phyloP scores from a whole-genome alignment of 2,797 vertebrate species.

The Danio kyathit region DNA sequence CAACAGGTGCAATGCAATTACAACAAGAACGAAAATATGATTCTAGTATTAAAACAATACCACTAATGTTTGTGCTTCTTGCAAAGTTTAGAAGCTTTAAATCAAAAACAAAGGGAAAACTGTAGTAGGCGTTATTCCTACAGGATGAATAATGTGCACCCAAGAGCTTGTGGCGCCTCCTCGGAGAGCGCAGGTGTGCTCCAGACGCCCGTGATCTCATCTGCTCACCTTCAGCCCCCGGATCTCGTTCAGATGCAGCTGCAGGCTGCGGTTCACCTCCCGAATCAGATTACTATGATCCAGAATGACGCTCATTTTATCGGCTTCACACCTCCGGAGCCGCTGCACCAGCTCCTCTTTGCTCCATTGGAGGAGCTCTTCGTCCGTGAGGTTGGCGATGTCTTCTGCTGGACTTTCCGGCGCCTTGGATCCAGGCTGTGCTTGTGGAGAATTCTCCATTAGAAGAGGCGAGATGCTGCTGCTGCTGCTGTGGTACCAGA shows the following conservation, averaged over 20 bases:
- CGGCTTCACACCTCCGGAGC: constrained; percentile 92
- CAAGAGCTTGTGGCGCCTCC: not conserved
- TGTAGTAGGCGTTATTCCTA: not conserved
- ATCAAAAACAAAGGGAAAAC: not conserved
- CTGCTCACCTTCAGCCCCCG: constrained; percentile 94
- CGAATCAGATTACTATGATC: constrained; percentile 98
- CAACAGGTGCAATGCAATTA: not conserved
- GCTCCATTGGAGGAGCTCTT: constrained; percentile 95
- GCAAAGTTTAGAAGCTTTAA: not conserved
- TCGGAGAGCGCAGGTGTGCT: constrained; percentile 38
- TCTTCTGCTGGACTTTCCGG: constrained; percentile 87
- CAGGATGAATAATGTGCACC: constrained; percentile 5
- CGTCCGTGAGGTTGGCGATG: constrained; percentile 91
- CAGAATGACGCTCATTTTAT: constrained; percentile 98
- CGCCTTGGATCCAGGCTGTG: constrained; percentile 83
- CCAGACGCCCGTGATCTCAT: constrained; percentile 71
- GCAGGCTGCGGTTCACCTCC: constrained; percentile 97
- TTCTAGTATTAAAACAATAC: not conserved
- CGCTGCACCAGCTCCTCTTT: constrained; percentile 95
- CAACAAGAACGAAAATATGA: not conserved
- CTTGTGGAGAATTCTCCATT: constrained; percentile 81
- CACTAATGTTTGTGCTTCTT: not conserved
- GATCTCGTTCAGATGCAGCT: constrained; percentile 97
- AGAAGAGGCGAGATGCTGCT: constrained; percentile 58
- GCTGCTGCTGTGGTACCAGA: constrained; percentile 68